Evolutionary conservation across 2,113 vertebrate species (phyloP).

Genomic region (Rhinopithecus roxellana): DNA sequence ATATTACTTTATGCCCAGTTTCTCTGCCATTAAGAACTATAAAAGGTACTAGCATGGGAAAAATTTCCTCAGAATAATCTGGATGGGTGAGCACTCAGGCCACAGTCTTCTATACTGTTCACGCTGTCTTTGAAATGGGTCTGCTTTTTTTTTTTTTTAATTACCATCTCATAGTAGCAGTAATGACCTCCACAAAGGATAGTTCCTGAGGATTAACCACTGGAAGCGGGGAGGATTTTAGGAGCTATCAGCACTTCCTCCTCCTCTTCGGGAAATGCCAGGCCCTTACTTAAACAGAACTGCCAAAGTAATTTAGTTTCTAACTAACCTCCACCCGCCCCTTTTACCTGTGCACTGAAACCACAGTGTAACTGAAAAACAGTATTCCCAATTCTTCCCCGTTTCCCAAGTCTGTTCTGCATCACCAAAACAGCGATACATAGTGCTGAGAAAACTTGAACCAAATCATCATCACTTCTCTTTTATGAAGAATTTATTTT

Average conservation of each 20-base stretch:
- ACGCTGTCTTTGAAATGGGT: neutral
- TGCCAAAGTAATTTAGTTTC: neutral
- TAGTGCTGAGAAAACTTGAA: neutral
- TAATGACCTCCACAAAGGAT: neutral
- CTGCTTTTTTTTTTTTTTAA: slow-evolving; percentile 8
- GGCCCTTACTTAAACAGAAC: neutral
- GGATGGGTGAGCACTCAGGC: accelerated
- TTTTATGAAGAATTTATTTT: slow-evolving; percentile 20
- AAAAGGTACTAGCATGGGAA: neutral
- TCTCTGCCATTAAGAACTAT: neutral
- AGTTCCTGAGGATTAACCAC: slow-evolving; percentile 5
- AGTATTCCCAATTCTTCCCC: neutral
- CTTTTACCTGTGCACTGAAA: neutral
- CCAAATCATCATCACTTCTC: neutral
- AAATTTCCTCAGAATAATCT: neutral
- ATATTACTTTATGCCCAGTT: accelerated
- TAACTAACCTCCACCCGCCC: neutral
- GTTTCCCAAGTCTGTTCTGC: neutral
- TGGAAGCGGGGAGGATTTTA: neutral
- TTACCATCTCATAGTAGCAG: neutral
- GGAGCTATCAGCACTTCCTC: neutral
- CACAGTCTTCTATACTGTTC: neutral
- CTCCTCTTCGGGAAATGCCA: neutral
- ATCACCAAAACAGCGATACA: neutral
- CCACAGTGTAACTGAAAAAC: neutral